These are phyloP conservation scores for Chaenocephalus aceratus DNA, from an alignment of 2,113 vertebrate genomes.

Conservation along the genomic window DNA sequence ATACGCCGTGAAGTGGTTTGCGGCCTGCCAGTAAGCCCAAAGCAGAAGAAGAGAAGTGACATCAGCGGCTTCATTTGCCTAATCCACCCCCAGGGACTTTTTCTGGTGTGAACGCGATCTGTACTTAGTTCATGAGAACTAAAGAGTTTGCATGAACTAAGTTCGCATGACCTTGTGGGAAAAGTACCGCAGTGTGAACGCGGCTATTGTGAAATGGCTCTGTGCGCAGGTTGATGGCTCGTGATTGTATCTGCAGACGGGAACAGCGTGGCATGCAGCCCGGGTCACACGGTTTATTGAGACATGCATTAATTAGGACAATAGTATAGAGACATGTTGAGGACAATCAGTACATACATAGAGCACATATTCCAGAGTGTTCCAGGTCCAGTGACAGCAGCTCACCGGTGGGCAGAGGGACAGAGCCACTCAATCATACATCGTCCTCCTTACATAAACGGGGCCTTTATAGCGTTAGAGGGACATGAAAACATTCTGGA, in stretches of 20 bases:
- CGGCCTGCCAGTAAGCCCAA: too few relatives aligned
- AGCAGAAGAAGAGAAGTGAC: too few relatives aligned
- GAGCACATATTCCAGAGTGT: too few relatives aligned
- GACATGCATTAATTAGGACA: background rate
- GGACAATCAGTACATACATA: background rate
- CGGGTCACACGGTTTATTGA: background rate
- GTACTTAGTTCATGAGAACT: too few relatives aligned
- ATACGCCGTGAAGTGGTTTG: too few relatives aligned
- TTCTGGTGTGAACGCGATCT: too few relatives aligned
- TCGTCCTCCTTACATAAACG: background rate
- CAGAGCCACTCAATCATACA: background rate
- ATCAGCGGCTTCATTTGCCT: too few relatives aligned
- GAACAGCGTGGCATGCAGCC: background rate
- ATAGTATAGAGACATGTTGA: background rate
- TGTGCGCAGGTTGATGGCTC: constrained; percentile 13
- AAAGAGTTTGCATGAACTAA: too few relatives aligned
- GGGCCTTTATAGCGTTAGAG: background rate
- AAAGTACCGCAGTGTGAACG: too few relatives aligned
- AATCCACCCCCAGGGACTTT: too few relatives aligned
- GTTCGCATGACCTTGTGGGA: too few relatives aligned
- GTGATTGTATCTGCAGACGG: too few relatives aligned
- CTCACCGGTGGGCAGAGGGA: background rate
- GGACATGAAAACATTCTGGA: background rate
- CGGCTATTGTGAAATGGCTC: background rate
- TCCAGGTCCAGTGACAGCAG: background rate